Conservation (phyloP, 35 echinoderm and acorn worm genomes). For the Apostichopus parvimensis region DNA sequence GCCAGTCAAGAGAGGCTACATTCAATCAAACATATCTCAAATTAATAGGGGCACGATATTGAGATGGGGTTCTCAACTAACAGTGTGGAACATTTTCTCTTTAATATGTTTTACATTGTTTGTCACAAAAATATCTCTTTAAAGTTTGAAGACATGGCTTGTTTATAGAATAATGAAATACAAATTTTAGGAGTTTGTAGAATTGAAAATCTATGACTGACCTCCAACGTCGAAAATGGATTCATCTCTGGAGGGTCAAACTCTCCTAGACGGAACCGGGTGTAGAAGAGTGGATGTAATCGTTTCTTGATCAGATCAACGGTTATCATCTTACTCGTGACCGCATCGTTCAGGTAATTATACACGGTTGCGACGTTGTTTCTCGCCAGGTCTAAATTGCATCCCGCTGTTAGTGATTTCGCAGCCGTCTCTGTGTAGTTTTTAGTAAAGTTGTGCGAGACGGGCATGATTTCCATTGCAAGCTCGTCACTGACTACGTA, state of each 20-base stretch:
- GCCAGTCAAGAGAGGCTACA: no score
- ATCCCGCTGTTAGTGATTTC: slow-evolving; percentile 65
- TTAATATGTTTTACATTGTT: no score
- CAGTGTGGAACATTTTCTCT: no score
- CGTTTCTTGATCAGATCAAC: slow-evolving; percentile 33
- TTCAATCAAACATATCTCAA: no score
- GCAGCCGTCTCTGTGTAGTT: slow-evolving; percentile 70
- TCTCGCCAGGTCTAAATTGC: slow-evolving; percentile 75
- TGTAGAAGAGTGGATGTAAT: slow-evolving; percentile 86
- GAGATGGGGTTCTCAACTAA: no score
- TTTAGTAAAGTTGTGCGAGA: slow-evolving; percentile 75
- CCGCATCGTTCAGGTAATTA: slow-evolving; percentile 61
- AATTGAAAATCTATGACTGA: not conserved
- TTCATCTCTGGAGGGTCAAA: slow-evolving; percentile 91
- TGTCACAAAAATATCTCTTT: no score
- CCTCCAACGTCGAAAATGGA: slow-evolving; percentile 67
- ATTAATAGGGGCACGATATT: no score
- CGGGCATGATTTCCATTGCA: slow-evolving; percentile 72
- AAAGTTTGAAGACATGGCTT: no score
- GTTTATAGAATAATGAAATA: no score
- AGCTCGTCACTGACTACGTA: slow-evolving; percentile 88
- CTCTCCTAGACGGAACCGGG: slow-evolving; percentile 86
- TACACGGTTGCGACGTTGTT: slow-evolving; percentile 52
- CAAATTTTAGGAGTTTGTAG: no score
- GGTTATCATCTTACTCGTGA: slow-evolving; percentile 61